A percentile compares a stretch with the other conserved stretches of the same genome.
Evolutionary conservation across 2,888 invertebrate species (phyloP).

Genomic region (Ypsolopha scabrella): DNA sequence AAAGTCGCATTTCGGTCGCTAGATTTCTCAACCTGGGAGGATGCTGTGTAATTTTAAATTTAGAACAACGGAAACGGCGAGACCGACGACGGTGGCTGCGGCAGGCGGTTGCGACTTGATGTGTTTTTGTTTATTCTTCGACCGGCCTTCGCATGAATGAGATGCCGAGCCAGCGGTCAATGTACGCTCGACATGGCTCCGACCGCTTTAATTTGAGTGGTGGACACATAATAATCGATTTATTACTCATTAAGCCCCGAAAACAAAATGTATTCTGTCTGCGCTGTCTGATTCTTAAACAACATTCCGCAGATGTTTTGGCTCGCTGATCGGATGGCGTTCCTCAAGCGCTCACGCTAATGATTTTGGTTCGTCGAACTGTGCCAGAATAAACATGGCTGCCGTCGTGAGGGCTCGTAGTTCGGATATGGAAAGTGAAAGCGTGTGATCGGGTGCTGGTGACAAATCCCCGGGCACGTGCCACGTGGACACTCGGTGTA

Average conservation of each 20-base stretch:
- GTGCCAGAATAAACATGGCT: constrained; percentile 30
- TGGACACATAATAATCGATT: constrained; percentile 44
- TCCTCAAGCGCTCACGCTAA: background rate
- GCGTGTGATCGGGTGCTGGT: constrained; percentile 22
- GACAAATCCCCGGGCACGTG: constrained; percentile 37
- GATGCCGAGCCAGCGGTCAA: constrained; percentile 41
- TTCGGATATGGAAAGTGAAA: constrained; percentile 49
- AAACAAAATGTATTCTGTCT: constrained; percentile 9
- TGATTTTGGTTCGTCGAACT: constrained; percentile 34
- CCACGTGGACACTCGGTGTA: constrained; percentile 25
- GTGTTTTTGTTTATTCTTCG: constrained; percentile 41
- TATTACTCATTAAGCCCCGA: constrained; percentile 43
- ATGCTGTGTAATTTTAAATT: constrained; percentile 41
- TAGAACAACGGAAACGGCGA: constrained; percentile 56
- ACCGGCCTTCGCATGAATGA: constrained; percentile 59
- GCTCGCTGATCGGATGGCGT: background rate
- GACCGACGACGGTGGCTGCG: constrained; percentile 17
- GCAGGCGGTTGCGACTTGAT: constrained; percentile 19
- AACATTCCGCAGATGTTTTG: background rate
- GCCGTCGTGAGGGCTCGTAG: constrained; percentile 15
- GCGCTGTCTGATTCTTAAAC: constrained; percentile 5
- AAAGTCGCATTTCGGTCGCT: constrained; percentile 31
- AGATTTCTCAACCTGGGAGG: constrained; percentile 8
- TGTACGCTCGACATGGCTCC: constrained; percentile 16
- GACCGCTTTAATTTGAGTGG: constrained; percentile 26